These are phyloP conservation scores for Paratrypauchen microcephalus DNA, from an alignment of 2,797 vertebrate genomes.

Conservation along the genomic window DNA sequence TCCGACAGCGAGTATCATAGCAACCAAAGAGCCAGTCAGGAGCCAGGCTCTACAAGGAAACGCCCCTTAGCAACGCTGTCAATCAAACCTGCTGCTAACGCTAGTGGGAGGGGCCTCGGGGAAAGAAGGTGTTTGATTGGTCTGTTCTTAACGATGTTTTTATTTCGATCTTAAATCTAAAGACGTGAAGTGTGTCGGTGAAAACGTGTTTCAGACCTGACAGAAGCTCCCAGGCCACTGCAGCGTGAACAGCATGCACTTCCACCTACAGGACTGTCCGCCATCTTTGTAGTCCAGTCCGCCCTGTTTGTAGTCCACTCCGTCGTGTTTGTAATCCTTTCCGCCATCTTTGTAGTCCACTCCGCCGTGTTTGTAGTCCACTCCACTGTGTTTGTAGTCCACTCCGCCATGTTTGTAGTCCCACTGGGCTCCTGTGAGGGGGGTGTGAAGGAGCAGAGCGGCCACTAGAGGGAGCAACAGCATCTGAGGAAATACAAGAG, in stretches of 20 bases:
- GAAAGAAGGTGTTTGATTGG: too few relatives aligned
- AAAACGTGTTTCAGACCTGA: slow-evolving; percentile 50
- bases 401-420: slow-evolving; percentile 2
- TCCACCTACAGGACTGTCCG: slow-evolving; percentile 63
- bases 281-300: not conserved
- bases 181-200: too few relatives aligned
- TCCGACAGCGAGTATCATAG: too few relatives aligned
- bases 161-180: too few relatives aligned
- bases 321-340: slow-evolving; percentile 2
- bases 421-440: not conserved
- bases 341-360: slow-evolving; percentile 18
- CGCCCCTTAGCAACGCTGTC: too few relatives aligned
- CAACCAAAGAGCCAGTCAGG: too few relatives aligned
- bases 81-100: too few relatives aligned
- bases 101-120: too few relatives aligned
- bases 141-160: too few relatives aligned
- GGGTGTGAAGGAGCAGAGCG: slow-evolving; percentile 18
- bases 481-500: not conserved
- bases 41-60: too few relatives aligned
- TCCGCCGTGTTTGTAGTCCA: not conserved
- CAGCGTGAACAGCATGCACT: slow-evolving; percentile 70
- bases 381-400: not conserved
- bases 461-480: slow-evolving; percentile 41
- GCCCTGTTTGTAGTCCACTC: not conserved
- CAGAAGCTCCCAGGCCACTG: slow-evolving; percentile 80